Evolutionary conservation across 2,113 vertebrate species (phyloP), one percentile per base, ranked within the genome.

Genomic region (Hepsetus odoe): DNA sequence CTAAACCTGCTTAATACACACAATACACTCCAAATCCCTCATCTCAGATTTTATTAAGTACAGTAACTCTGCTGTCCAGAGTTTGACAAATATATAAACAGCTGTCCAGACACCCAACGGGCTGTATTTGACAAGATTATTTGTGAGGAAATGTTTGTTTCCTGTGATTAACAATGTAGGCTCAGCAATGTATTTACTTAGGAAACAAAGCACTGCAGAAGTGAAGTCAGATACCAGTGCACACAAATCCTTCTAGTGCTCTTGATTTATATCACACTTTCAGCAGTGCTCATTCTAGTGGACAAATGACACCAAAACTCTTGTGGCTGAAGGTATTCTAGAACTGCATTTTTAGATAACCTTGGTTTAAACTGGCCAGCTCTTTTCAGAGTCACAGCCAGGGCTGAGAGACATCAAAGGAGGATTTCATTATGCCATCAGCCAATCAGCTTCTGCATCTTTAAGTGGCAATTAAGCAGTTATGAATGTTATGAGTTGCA

Each of bases 21-120:
- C 70, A 77, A 58, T 49, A 67, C 62, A 28, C 68, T 64, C 28
- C 61, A 11, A 62, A 30, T 76, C 65, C 86, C 44, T 69, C 53
- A 38, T 24, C 32, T 38, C 13, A n/a, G 18, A 32, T 38, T 65
- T 22, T 22, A 65, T 35, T 65, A 35, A 22, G 18, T 18, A 65
- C 61, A 38, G 32, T 38, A 65, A 38, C 61, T 38, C 61, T n/a
- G 20, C 38, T 65, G 38, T 33, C 33, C 33, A 22, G 30, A 7
- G 20, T 38, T 65, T 38, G 33, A 11, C 18, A 20, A 65, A 35
- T 65, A 65, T 65, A 38, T 65, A 65, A 38, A 38, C 33, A 65
- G 61, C 32, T 38, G 33, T 26, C 18, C 5, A 65, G 22, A 38
- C 16, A 65, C 61, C 16, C 32, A 65, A 9, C 32, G 38, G 61